Evolutionary conservation across 2,888 invertebrate species (phyloP).

Genomic region (Chrysolina haemoptera): DNA sequence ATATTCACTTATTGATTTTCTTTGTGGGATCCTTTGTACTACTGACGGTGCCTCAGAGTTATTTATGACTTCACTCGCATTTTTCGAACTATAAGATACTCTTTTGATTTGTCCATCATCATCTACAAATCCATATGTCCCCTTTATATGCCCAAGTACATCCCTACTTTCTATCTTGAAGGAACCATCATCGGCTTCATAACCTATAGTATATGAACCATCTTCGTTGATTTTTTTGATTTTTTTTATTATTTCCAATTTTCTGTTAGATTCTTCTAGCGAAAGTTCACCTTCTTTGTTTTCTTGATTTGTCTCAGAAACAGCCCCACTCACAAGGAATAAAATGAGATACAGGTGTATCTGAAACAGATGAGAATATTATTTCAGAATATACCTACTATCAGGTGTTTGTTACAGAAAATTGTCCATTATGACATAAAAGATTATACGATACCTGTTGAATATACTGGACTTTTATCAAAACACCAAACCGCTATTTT

Average conservation of each 20-base stretch:
- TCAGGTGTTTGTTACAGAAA: background rate
- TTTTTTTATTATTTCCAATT: constrained; percentile 86
- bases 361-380: constrained; percentile 36
- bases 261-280: constrained; percentile 79
- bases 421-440: no score
- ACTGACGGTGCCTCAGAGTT: constrained; percentile 65
- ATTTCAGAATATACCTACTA: no score
- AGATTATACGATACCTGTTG: no score
- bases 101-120: constrained; percentile 84
- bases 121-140: constrained; percentile 87
- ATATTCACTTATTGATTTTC: constrained; percentile 70
- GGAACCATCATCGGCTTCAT: constrained; percentile 88
- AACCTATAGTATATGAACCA: constrained; percentile 88
- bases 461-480: background rate
- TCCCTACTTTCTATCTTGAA: constrained; percentile 89
- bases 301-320: constrained; percentile 32
- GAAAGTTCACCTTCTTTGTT: constrained; percentile 72
- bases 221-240: constrained; percentile 86
- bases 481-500: no score
- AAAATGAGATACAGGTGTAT: constrained; percentile 36
- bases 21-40: constrained; percentile 67
- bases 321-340: constrained; percentile 27
- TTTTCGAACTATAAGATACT: constrained; percentile 80
- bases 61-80: constrained; percentile 70
- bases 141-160: constrained; percentile 85